Conservation (phyloP, 23 tunicate species). For the Botrylloides violaceus region DNA sequence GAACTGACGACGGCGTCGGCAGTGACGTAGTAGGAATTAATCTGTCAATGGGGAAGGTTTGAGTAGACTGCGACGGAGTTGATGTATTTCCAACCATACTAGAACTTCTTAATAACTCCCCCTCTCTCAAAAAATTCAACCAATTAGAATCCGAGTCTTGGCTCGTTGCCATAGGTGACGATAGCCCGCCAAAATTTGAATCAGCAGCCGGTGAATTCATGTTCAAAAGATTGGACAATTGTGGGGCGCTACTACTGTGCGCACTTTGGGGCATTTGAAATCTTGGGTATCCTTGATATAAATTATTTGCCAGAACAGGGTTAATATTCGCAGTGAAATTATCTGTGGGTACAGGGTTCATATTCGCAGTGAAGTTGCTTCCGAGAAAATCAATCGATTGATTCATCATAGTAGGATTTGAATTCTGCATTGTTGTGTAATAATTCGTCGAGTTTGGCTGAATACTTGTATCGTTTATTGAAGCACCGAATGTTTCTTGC, state of each 20-base stretch:
- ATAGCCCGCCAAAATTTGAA: not conserved
- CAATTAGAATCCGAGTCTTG: not conserved
- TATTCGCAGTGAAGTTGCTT: not conserved
- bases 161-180: not conserved
- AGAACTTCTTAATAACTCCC: not conserved
- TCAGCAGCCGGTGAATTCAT: too few species aligned
- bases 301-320: not conserved
- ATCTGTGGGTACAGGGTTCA: too few species aligned
- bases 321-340: too few species aligned
- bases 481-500: too few species aligned
- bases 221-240: not conserved
- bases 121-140: not conserved
- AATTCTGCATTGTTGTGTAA: not conserved
- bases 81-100: not conserved
- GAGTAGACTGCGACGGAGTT: too few species aligned
- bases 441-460: not conserved
- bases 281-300: not conserved
- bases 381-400: not conserved
- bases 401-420: not conserved
- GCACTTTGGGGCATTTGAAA: not conserved
- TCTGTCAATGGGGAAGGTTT: too few species aligned
- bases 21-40: too few species aligned
- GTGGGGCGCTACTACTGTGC: not conserved
- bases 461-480: not conserved
- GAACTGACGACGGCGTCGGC: too few species aligned